Base-by-base conservation (phyloP, 2,888 invertebrate genomes). In the Sphaeridia pumilis region DNA sequence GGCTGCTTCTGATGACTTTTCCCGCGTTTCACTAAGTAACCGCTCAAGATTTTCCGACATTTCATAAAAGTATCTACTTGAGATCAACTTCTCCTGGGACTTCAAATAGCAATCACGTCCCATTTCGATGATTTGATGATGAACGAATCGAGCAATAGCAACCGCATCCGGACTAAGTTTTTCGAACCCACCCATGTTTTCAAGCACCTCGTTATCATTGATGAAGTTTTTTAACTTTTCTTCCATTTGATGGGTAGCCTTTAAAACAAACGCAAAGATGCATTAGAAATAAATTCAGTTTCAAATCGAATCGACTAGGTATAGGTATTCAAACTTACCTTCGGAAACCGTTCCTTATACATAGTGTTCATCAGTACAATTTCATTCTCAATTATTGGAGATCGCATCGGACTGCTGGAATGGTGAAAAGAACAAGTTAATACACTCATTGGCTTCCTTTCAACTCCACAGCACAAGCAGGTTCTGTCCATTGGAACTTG, bases 211-310 rank as follows among this genome's bases (percentile, higher is more conserved):
- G 67, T 88, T 83, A 67, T 84, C 84, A 60, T 80, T 80, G 48
- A 90, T 81, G 67, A 88, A 89, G 69, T 82, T 79, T 54, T 77
- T 81, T 69, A 87, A 75, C 24, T 85, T 77, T 67, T 88, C 93
- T 70, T 98, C 97, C 98, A 98, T 98, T 70, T 97, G 94, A 60
- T 86, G 82, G 46, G 95, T 97, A 4, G 95, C 95, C 80, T 80
- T 57, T 45, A n/a, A n/a, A n/a, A n/a, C n/a, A n/a, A n/a, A n/a
- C n/a, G n/a, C n/a, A n/a, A 21, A 25, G 17, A 12, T 17, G n/a
- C 7, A 46, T 14, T 20, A 22, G 41, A n/a, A 17, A n/a, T n/a
- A n/a, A n/a, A n/a, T n/a, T n/a, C n/a, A n/a, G n/a, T n/a, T n/a
- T 12, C 20, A 12, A 41, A 20, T n/a, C n/a, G 12, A 41, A 41